Conservation (phyloP, 2,797 vertebrate genomes). For the Antrozous pallidus region DNA sequence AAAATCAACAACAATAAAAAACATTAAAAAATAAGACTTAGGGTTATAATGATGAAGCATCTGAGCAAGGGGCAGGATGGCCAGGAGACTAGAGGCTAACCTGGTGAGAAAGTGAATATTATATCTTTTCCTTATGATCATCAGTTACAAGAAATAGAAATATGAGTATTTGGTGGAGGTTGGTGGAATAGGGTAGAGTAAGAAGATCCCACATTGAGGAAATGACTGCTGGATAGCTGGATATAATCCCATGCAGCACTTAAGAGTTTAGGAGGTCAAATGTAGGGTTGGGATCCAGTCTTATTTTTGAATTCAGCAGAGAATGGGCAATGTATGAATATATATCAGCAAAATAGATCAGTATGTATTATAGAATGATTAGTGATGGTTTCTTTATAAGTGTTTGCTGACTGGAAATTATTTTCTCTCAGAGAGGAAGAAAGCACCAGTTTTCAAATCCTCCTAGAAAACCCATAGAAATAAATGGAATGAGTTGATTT, state of each 20-base stretch:
- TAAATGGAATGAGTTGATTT: neutral
- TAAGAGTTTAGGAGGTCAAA: neutral
- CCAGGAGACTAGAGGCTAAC: neutral
- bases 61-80: neutral
- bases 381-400: neutral
- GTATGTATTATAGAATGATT: neutral
- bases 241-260: neutral
- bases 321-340: neutral
- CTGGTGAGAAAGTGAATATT: neutral
- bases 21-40: neutral
- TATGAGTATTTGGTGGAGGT: neutral
- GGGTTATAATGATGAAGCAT: neutral
- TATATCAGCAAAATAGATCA: neutral
- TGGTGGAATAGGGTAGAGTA: neutral
- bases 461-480: neutral
- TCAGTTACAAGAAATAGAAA: neutral
- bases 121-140: neutral
- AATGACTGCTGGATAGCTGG: neutral
- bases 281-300: rapidly evolving
- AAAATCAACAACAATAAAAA: neutral
- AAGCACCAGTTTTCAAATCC: neutral
- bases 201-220: neutral
- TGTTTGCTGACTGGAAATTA: neutral
- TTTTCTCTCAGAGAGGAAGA: neutral
- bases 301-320: neutral